Conservation (phyloP, 2,888 invertebrate species). For the Philonicus albiceps region DNA sequence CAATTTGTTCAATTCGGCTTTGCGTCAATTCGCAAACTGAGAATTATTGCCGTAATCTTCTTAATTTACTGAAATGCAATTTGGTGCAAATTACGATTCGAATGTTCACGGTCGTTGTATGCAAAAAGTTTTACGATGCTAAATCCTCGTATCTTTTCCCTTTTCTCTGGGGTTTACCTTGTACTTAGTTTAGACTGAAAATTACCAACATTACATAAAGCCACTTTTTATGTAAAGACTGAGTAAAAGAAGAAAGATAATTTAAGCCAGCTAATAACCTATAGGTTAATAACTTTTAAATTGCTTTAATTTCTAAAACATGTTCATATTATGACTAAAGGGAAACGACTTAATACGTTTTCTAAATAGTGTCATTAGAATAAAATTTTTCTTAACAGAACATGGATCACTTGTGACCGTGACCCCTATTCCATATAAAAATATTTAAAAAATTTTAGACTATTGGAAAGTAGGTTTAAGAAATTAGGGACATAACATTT, state of each 20-base stretch:
- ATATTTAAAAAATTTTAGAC: too few species aligned
- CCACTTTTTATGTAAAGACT: neutral
- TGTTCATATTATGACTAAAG: neutral
- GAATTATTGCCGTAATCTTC: neutral
- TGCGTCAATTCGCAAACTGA: neutral
- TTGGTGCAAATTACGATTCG: neutral
- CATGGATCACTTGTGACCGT: too few species aligned
- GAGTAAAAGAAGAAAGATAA: neutral
- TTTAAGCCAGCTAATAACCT: neutral
- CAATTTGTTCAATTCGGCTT: neutral
- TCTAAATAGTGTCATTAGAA: too few species aligned
- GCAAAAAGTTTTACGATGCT: neutral
- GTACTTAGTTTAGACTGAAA: neutral
- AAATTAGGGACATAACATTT: too few species aligned
- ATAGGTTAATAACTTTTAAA: neutral
- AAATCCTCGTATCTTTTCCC: neutral
- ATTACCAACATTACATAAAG: neutral
- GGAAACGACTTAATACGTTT: too few species aligned
- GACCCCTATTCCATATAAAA: too few species aligned
- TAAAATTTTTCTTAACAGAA: too few species aligned
- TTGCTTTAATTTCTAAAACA: neutral
- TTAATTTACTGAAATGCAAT: neutral
- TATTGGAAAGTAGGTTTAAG: too few species aligned
- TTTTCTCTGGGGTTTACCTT: neutral
- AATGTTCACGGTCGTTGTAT: neutral